These are phyloP conservation scores for human (Homo sapiens) DNA, from an alignment of 2,113 vertebrate genomes.

Conservation along the genomic window DNA sequence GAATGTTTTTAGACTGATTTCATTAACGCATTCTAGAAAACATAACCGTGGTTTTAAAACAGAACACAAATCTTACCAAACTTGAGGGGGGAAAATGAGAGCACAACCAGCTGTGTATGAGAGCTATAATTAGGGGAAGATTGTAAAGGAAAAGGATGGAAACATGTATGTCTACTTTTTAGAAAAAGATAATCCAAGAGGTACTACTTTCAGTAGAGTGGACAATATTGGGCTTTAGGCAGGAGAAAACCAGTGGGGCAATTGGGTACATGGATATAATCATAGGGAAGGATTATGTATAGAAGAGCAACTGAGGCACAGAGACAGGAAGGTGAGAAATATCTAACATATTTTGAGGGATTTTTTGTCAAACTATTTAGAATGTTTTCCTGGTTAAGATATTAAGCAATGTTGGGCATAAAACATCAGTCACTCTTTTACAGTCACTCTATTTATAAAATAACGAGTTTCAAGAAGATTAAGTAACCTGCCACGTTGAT, in stretches of 20 bases:
- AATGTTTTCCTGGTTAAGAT: neutral
- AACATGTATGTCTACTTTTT: neutral
- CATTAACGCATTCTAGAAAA: neutral
- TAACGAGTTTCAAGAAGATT: neutral
- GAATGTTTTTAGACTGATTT: neutral
- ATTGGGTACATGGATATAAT: neutral
- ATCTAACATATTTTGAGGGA: neutral
- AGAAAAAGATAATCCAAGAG: neutral
- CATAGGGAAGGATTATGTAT: neutral
- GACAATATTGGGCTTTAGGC: neutral
- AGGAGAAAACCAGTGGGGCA: too few relatives aligned
- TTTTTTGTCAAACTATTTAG: neutral
- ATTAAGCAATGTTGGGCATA: neutral
- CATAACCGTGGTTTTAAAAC: neutral
- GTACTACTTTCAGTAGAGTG: neutral
- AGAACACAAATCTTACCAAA: neutral
- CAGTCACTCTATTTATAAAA: neutral
- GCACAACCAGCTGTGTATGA: neutral
- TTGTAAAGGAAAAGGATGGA: neutral
- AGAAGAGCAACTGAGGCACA: neutral
- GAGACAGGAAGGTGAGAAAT: neutral
- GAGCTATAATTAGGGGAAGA: neutral
- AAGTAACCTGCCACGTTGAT: conserved; percentile 7
- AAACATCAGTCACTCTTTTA: neutral
- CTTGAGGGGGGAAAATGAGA: neutral